A percentile compares a stretch with the other conserved stretches of the same genome.
These are phyloP conservation scores for Aphelenchoides besseyi DNA, from an alignment of 1,140 invertebrate genomes.

Conservation along the genomic window DNA sequence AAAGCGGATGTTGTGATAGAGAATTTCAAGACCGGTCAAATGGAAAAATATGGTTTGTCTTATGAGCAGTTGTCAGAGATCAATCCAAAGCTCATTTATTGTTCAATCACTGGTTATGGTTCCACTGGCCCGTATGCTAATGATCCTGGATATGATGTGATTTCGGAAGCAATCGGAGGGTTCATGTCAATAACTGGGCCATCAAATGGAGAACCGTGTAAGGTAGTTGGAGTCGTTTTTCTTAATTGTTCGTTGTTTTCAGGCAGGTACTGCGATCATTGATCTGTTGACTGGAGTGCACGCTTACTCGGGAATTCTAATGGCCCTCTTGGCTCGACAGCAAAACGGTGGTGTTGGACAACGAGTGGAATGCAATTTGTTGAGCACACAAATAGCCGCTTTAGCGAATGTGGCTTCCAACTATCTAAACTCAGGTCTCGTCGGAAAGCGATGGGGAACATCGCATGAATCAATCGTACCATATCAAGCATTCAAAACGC, in stretches of 20 bases:
- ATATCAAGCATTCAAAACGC: conserved; percentile 71
- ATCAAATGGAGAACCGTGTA: conserved; percentile 77
- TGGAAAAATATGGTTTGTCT: conserved; percentile 74
- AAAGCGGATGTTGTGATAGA: conserved; percentile 84
- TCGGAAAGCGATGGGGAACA: conserved; percentile 78
- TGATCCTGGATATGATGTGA: conserved; percentile 88
- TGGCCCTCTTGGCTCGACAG: conserved; percentile 78
- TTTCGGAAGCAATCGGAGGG: conserved; percentile 85
- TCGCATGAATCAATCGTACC: conserved; percentile 90
- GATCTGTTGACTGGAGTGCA: conserved; percentile 88
- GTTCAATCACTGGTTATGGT: conserved; percentile 87
- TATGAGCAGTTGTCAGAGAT: conserved; percentile 74
- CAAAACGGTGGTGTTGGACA: conserved; percentile 77
- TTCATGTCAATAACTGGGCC: conserved; percentile 83
- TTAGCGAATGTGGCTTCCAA: conserved; percentile 85
- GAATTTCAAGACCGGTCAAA: conserved; percentile 87
- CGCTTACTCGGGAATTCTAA: conserved; percentile 89
- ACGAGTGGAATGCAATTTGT: conserved; percentile 86
- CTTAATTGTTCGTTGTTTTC: not conserved
- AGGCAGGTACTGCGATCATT: conserved; percentile 81
- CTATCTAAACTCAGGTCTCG: conserved; percentile 78
- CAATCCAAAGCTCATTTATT: conserved; percentile 82
- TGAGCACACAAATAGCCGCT: conserved; percentile 72
- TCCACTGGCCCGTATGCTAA: conserved; percentile 77
- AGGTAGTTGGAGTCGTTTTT: too few species aligned